phyloP scores from a whole-genome alignment of 2,113 vertebrate genomes.

The Microtus ochrogaster region DNA sequence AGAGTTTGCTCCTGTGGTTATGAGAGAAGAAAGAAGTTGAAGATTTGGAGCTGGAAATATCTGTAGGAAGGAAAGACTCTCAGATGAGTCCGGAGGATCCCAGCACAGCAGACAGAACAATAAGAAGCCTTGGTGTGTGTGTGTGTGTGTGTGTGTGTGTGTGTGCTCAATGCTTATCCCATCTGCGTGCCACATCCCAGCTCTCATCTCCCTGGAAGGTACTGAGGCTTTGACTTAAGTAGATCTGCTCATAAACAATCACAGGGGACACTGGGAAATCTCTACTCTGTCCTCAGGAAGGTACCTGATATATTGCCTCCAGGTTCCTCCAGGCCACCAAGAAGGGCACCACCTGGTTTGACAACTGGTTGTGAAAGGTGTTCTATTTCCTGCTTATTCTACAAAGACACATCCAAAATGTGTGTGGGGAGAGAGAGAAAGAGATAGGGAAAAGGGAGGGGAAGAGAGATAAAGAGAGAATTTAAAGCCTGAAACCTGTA shows the following conservation, averaged over 20 bases:
- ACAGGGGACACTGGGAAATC: background rate
- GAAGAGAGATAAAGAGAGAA: background rate
- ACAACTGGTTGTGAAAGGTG: background rate
- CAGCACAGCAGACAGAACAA: background rate
- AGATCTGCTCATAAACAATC: background rate
- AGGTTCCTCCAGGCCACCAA: background rate
- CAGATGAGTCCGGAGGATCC: background rate
- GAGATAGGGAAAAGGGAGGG: background rate
- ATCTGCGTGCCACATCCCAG: no score
- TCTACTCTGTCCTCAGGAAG: background rate
- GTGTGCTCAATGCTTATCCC: no score
- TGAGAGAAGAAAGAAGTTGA: background rate
- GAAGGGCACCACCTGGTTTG: background rate
- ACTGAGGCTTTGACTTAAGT: background rate
- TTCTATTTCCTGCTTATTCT: background rate
- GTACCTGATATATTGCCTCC: background rate
- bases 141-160: fast-evolving
- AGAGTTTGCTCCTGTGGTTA: background rate
- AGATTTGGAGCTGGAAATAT: background rate
- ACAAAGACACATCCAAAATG: background rate
- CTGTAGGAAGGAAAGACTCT: background rate
- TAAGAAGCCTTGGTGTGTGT: background rate
- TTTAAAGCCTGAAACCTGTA: background rate
- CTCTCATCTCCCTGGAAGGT: background rate
- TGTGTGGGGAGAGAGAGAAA: background rate